These are phyloP conservation scores for Betta splendens DNA, from an alignment of 2,797 vertebrate species.

Conservation along the genomic window DNA sequence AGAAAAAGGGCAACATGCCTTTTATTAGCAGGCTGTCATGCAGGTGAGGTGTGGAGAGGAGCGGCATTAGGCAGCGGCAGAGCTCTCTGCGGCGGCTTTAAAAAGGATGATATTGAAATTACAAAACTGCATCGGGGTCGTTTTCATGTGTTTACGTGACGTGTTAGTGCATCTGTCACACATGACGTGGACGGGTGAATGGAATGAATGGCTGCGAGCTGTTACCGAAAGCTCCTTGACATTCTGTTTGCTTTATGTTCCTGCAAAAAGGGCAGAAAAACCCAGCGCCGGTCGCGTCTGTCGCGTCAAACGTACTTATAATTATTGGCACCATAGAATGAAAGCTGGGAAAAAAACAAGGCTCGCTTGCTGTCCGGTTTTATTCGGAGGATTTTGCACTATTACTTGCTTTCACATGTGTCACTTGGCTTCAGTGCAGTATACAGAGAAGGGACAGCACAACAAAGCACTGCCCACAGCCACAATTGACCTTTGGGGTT, in stretches of 20 bases:
- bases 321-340: neutral
- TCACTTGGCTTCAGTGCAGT: conserved; percentile 55
- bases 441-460: conserved; percentile 59
- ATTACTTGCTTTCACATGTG: conserved; percentile 64
- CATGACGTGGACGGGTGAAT: conserved; percentile 15
- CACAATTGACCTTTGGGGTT: conserved; percentile 79
- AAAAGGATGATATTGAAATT: conserved; percentile 14
- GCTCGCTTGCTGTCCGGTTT: neutral
- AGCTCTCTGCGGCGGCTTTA: conserved; percentile 12
- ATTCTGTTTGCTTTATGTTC: conserved; percentile 7
- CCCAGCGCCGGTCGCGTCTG: neutral
- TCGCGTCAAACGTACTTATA: neutral
- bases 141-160: conserved; percentile 12
- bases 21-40: conserved; percentile 39
- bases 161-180: conserved; percentile 13
- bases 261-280: neutral
- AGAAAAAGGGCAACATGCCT: conserved; percentile 22
- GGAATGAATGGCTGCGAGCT: neutral
- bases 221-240: neutral
- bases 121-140: neutral
- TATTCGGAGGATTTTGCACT: neutral
- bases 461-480: conserved; percentile 70
- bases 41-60: conserved; percentile 18
- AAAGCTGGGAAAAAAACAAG: no score
- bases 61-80: conserved; percentile 33